Evolutionary conservation across 2,888 invertebrate genomes (phyloP), one percentile per base, ranked within the genome.

Genomic region (Flexamia atlantica): DNA sequence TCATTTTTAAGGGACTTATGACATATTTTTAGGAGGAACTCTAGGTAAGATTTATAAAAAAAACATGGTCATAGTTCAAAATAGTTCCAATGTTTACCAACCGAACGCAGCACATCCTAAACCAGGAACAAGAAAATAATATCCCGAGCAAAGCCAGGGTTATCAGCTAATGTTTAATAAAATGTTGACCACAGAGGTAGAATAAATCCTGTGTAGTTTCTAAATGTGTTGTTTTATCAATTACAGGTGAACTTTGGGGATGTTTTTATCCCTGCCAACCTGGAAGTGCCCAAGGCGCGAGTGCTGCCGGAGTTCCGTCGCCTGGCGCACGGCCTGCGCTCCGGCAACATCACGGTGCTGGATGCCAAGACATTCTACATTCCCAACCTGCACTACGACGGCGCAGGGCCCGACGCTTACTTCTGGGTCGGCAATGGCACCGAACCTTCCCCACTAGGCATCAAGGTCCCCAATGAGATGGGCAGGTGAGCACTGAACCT

Each of bases 391-490:
- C 97, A 97, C 89, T 98, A 97, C 89, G 97, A 98, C 88, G 97
- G 97, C 40, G 95, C 95, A 0, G 97, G 97, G 0, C 97, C 97
- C 0, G 97, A 97, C 89, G 97, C 97, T 0, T 97, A 97, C 90
- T 98, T 98, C 90, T 97, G 97, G 96, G 97, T 97, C n/a, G 97
- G 98, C 20, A 97, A 95, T 88, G 97, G 97, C 4, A 91, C 94
- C 0, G 95, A 96, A 87, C 97, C 97, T 0, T 94, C 93, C 88
- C 92, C 95, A 23, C 94, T 95, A 90, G 97, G 97, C 36, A 94
- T 94, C 87, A 97, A 97, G 92, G 95, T 97, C 0, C 97, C 97
- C 79, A 97, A 97, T 90, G 97, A 98, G 90, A 93, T 96, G 90
- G 96, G 96, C 83, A 97, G 92, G 93, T 93, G 87, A 88, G 53